These are phyloP conservation scores for Campoplex nolae DNA, from an alignment of 2,888 invertebrate species.

Conservation along the genomic window DNA sequence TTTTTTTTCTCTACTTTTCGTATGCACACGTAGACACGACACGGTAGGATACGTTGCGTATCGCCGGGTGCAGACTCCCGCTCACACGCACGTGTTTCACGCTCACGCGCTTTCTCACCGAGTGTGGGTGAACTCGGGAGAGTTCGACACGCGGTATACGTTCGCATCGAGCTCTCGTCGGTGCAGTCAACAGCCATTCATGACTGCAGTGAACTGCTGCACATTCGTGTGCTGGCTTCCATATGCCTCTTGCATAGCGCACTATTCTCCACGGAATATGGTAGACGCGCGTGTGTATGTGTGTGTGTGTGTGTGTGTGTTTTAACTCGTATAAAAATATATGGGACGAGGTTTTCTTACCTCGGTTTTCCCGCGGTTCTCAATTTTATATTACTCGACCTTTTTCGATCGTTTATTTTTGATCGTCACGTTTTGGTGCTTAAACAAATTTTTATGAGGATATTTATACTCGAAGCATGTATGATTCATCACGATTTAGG, in stretches of 20 bases:
- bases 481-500: background rate
- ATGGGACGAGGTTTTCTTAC: slow-evolving; percentile 38
- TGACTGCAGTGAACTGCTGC: slow-evolving; percentile 65
- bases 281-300: background rate
- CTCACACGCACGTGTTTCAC: slow-evolving; percentile 65
- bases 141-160: slow-evolving; percentile 17
- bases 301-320: background rate
- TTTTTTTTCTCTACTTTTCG: background rate
- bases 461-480: background rate
- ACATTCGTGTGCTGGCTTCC: slow-evolving; percentile 46
- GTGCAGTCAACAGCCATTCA: slow-evolving; percentile 60
- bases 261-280: slow-evolving; percentile 4
- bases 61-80: slow-evolving; percentile 50
- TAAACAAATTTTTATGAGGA: no score
- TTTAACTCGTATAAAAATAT: background rate
- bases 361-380: slow-evolving; percentile 37
- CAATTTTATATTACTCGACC: slow-evolving; percentile 5
- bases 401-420: background rate
- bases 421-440: background rate
- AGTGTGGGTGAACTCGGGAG: slow-evolving; percentile 57
- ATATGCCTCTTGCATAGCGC: slow-evolving; percentile 12
- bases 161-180: slow-evolving; percentile 19
- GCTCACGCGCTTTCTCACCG: slow-evolving; percentile 55
- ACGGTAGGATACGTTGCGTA: slow-evolving; percentile 52
- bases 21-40: background rate